Evolutionary conservation across 2,113 vertebrate species (phyloP), one percentile per base, ranked within the genome.

Genomic region (Ophthalmolycus amberensis): DNA sequence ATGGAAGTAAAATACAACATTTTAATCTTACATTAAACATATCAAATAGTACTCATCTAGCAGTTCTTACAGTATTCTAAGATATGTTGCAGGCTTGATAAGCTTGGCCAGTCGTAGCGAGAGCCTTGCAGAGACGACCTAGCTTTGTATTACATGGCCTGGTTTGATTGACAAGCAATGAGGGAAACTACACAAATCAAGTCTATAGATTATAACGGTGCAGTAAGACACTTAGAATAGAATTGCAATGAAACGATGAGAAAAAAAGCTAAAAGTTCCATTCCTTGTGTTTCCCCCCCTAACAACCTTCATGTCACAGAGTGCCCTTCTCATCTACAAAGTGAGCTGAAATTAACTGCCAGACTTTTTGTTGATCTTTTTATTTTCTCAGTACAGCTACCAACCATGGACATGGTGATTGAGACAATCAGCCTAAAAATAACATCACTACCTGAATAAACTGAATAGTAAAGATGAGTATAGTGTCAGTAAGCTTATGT

Each of bases 1-100:
- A 93, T 86, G 77, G 89, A 95, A 95, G 90, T 93, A 94, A 95
- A 95, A 94, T 94, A 94, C 91, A 92, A 91, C 90, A 86, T 74
- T 94, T 92, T 86, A 89, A 92, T 93, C 89, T 94, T 95, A 94
- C 94, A 94, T 95, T 94, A 95, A 96, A 94, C 95, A 95, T 95
- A 95, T 93, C 93, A 95, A 95, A 94, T 93, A 91, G 83, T 93
- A 92, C 89, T 93, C 86, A 92, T 95, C 89, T 90, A 94, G 94
- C 93, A 94, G 93, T 95, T 94, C 89, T 93, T 94, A 91, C 85
- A 89, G 90, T 86, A 91, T 90, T 86, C 91, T 71, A 91, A 86
- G 88, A 94, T 93, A 93, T 89, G 91, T 93, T 68, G 80, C 93
- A 90, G 94, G 91, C 91, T 93, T 84, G 87, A 92, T 80, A 94